Base-by-base conservation (phyloP, 1,140 invertebrate genomes). In the Sycophila sp. region DNA sequence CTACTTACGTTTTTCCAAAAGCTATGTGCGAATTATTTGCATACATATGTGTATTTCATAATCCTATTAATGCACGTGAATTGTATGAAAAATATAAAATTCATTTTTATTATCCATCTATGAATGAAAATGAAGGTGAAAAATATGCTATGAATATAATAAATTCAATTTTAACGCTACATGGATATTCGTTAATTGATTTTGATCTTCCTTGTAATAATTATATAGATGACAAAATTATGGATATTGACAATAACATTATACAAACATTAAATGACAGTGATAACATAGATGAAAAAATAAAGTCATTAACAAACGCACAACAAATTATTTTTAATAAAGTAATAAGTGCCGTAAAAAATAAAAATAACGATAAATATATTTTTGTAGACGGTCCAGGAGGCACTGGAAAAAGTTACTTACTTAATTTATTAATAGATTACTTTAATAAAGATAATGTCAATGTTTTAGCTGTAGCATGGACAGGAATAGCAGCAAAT, bases 401-500 rank as follows among this genome's bases (percentile, higher is more conserved):
- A 22, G 74, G 76, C n/a, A 75, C 71, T 36, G 78, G 77, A 1
- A 78, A 80, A 60, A 79, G 76, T 19, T 76, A 63, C 62, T 24
- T 80, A 17, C 75, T 77, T 45, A 79, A 72, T 49, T 60, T 53
- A 4, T 30, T 81, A 10, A 72, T 78, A 15, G 34, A 64, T 28
- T 40, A 55, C 7, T 8, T 77, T 0, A 53, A 38, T 10, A 26
- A 34, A 42, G 4, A 59, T 15, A 30, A 70, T 55, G 22, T 47
- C 0, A 51, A 17, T 45, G 65, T 58, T 55, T 47, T 72, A 30
- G 19, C 51, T n/a, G 67, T 77, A 19, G 78, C 77, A n/a, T 81
- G 55, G 51, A 81, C 77, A 22, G 80, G 79, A 11, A 80, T 83
- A 26, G 81, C 81, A 11, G 75, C 78, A 17, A 76, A 62, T 30